These are phyloP conservation scores for Lampris megalopsis DNA, from an alignment of 2,113 vertebrate species.

Conservation along the genomic window DNA sequence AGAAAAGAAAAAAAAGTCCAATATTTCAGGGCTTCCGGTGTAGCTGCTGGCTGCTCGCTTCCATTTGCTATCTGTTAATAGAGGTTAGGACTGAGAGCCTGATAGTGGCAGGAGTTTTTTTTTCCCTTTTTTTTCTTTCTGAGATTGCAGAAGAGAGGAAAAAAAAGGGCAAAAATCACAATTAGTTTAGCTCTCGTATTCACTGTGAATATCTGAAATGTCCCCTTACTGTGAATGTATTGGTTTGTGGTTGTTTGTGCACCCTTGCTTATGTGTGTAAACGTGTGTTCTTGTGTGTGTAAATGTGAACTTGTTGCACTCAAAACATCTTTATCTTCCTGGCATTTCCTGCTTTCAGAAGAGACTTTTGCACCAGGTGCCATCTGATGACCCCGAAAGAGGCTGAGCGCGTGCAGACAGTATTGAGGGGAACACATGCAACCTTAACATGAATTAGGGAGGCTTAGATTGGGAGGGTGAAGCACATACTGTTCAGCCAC, in stretches of 20 bases:
- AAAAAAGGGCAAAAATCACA: conserved; percentile 28
- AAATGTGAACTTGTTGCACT: conserved; percentile 38
- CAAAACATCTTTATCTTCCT: conserved; percentile 73
- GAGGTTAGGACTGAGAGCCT: conserved; percentile 31
- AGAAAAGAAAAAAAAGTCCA: too few species aligned
- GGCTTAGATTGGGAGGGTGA: conserved; percentile 37
- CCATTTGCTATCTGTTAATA: too few species aligned
- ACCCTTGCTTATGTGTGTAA: conserved; percentile 26
- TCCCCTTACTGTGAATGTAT: conserved; percentile 42
- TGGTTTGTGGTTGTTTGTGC: not conserved
- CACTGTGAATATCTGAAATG: conserved; percentile 71
- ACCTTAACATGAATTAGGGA: conserved; percentile 68
- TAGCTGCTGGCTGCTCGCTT: too few species aligned
- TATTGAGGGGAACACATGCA: conserved; percentile 61
- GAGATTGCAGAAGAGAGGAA: conserved; percentile 40
- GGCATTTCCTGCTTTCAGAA: conserved; percentile 74
- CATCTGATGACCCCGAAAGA: conserved; percentile 73
- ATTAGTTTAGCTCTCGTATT: conserved; percentile 62
- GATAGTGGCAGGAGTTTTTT: conserved; percentile 38
- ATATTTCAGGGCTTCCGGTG: too few species aligned
- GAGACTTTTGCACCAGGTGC: conserved; percentile 31
- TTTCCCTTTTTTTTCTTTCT: not conserved
- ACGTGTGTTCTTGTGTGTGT: conserved; percentile 22
- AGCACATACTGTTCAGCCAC: conserved; percentile 47
- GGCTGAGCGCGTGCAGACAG: conserved; percentile 46